These are phyloP conservation scores for Psophia crepitans DNA, from an alignment of 2,113 vertebrate genomes.

Conservation along the genomic window DNA sequence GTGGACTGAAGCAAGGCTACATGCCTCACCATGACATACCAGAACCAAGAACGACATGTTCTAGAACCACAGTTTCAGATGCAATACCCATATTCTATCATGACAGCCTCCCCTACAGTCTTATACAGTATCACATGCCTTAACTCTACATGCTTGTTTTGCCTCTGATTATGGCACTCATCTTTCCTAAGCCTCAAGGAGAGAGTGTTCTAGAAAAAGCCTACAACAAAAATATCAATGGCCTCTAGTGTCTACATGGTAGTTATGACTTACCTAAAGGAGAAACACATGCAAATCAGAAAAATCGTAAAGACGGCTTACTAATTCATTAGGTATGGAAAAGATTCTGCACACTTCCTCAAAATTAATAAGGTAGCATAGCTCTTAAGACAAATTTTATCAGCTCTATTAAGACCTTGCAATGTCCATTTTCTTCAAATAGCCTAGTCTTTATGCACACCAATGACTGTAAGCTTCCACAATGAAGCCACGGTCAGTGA, in stretches of 20 bases:
- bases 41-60: neutral
- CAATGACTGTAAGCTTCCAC: neutral
- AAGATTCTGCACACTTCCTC: neutral
- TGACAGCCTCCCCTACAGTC: neutral
- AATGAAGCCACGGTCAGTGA: neutral
- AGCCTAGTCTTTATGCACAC: neutral
- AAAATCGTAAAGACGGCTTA: neutral
- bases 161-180: neutral
- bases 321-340: neutral
- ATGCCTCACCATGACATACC: neutral
- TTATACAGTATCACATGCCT: neutral
- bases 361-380: neutral
- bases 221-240: neutral
- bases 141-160: neutral
- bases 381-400: neutral
- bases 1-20: neutral
- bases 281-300: neutral
- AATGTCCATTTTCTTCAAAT: neutral
- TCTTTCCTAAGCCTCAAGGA: neutral
- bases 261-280: neutral
- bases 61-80: neutral
- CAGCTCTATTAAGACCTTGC: neutral
- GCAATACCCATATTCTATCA: neutral
- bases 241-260: no score
- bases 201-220: neutral